Base-by-base conservation (phyloP, 2,888 invertebrate species). In the Harpalus rubripes region DNA sequence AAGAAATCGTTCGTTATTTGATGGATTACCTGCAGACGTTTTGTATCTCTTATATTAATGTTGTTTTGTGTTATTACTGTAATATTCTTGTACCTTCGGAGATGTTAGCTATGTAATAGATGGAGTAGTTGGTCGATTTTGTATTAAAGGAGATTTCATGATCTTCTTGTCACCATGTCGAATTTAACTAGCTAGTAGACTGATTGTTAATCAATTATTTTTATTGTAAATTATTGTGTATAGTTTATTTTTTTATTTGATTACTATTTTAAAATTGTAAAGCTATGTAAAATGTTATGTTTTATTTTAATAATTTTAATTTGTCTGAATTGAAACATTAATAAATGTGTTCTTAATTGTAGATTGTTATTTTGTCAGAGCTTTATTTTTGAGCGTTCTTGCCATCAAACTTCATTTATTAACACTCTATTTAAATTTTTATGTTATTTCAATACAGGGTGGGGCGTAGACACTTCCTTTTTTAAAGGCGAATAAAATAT, bases 51-150 rank as follows among this genome's bases (percentile, higher is more conserved):
- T 72, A 83, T 83, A 83, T 83, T 83, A 83, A 74, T 83, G 76
- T 76, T 83, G 74, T 74, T 83, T 83, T 83, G 83, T 83, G 72
- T 83, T 81, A 81, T 59, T 81, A 81, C 56, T 72, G 74, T 59
- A 72, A 72, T 83, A 83, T 83, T 83, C 58, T 82, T 83, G 83
- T 83, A 83, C 83, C 83, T 83, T 61, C 61, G 83, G 83, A 83
- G 61, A 74, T 52, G 65, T 65, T 26, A 81, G 81, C 41, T 39
- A 65, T 63, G 52, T 65, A 74, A 18, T 83, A 83, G 76, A 16
- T 83, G 83, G 74, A 39, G 72, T 83, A 83, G 82, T 32, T 80
- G 39, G 79, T 59, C 39, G 44, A 18, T 44, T 81, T 44, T 81
- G 81, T 81, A 81, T 81, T 81, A 84, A 78, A 81, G 78, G 76